Base-by-base conservation (phyloP, 2,888 invertebrate species). In the Eustalomyia histrio region DNA sequence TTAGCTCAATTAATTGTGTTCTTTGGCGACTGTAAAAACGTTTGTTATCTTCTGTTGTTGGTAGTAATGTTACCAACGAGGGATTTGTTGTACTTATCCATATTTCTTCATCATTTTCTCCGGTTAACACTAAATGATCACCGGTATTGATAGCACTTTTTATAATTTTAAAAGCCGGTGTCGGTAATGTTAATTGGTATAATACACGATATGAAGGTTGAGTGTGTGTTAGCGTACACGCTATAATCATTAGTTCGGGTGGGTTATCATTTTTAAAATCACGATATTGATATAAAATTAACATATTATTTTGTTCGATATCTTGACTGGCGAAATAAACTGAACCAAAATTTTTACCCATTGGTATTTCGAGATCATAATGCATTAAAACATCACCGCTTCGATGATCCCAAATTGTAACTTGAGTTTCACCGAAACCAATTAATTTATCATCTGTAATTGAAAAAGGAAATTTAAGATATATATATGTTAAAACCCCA, bases 371-470 rank as follows among this genome's bases (percentile, higher is more conserved):
- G 52, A 90, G 84, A 83, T 90, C 90, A 79, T 89, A 90, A 78
- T 89, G 89, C 86, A 89, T 88, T 9, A 90, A 83, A 9, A 87
- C 88, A 81, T 90, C 90, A 3, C 90, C 90, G 53, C 89, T 90
- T 61, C 87, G 89, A 84, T 90, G 89, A 85, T 90, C 89, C 90
- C 90, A 90, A 67, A 90, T 86, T 0, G 90, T 89, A 14, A 90
- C 81, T 24, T 89, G 88, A 4, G 87, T 85, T 4, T 86, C 84
- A 0, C 90, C 90, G 55, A 90, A 90, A 3, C 90, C 90, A 76
- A 90, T 87, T 12, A 90, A 74, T 67, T 89, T 89, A 65, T 90
- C 89, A 81, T 90, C 90, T 85, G 58, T 7, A 74, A 80, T 9
- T n/a, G 17, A 68, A 73, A 17, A 43, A 72, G 29, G 35, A 35